Conservation (phyloP, 2,113 vertebrate species). For the Pachycephala philippinensis region DNA sequence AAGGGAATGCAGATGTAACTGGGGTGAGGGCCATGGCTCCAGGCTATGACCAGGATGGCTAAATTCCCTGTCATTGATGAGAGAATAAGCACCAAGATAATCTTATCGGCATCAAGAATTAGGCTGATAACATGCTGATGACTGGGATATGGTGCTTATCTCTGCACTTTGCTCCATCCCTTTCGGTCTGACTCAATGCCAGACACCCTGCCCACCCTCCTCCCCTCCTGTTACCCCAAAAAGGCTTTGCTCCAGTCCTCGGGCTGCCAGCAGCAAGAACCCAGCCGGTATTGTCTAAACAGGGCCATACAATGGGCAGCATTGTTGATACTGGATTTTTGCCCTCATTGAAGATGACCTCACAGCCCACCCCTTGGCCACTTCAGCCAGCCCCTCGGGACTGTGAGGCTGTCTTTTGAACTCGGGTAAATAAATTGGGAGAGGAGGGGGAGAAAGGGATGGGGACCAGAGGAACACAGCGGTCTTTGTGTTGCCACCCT, state of each 20-base stretch:
- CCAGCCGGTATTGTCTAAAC: conserved; percentile 49
- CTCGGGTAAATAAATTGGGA: conserved; percentile 55
- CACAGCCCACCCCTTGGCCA: conserved; percentile 61
- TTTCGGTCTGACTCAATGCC: background rate
- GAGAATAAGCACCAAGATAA: background rate
- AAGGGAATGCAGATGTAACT: background rate
- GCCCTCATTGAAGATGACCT: conserved; percentile 61
- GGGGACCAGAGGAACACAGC: conserved; percentile 40
- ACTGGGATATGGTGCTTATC: background rate
- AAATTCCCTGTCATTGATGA: background rate
- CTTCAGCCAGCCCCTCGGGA: conserved; percentile 53
- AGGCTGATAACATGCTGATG: background rate
- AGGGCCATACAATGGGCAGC: conserved; percentile 48
- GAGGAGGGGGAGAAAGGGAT: conserved; percentile 44
- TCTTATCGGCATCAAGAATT: background rate
- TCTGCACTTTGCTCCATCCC: conserved; percentile 14
- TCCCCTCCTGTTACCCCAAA: background rate
- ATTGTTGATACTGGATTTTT: conserved; percentile 63
- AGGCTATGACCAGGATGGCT: background rate
- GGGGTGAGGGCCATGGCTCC: background rate
- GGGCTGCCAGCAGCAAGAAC: conserved; percentile 30
- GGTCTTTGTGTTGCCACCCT: conserved; percentile 37
- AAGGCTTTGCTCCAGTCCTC: background rate
- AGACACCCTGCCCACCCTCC: background rate
- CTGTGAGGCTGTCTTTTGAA: conserved; percentile 61